A percentile compares a stretch with the other conserved stretches of the same genome.
Conservation (phyloP, 2,888 invertebrate genomes). For the Tetanocera ferruginea region DNA sequence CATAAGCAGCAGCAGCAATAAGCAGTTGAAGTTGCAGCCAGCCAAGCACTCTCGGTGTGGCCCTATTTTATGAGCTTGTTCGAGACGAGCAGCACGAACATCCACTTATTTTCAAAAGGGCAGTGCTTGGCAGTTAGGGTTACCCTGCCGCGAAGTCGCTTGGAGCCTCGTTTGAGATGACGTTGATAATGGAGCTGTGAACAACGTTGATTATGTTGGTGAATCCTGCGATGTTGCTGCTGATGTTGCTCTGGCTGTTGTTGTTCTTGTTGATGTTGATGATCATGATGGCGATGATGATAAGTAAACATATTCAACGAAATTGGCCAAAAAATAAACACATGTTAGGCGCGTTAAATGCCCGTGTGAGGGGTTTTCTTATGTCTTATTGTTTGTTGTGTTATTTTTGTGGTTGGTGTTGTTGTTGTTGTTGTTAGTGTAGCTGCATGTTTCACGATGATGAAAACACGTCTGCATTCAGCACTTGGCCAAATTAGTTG, state of each 20-base stretch:
- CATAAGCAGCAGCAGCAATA: background rate
- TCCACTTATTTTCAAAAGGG: background rate
- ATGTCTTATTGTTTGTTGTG: background rate
- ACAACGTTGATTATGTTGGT: slow-evolving; percentile 24
- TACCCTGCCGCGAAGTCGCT: background rate
- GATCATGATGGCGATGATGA: slow-evolving; percentile 29
- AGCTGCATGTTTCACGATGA: slow-evolving; percentile 8
- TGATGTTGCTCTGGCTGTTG: background rate
- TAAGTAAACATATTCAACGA: slow-evolving; percentile 34
- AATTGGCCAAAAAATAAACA: slow-evolving; percentile 49
- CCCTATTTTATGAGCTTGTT: slow-evolving; percentile 17
- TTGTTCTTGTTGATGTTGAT: background rate
- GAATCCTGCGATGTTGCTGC: slow-evolving; percentile 6
- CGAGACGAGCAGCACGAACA: slow-evolving; percentile 12
- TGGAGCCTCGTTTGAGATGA: slow-evolving; percentile 3
- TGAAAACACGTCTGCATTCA: slow-evolving; percentile 5
- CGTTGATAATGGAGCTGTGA: slow-evolving; percentile 39
- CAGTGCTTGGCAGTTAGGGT: background rate
- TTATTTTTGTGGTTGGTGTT: background rate
- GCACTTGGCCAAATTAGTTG: slow-evolving; percentile 12
- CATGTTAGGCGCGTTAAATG: slow-evolving; percentile 65
- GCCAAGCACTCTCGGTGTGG: slow-evolving; percentile 18
- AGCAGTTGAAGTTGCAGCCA: background rate
- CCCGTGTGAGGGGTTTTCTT: slow-evolving; percentile 52
- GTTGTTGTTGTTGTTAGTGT: background rate